Conservation (phyloP, 2,888 invertebrate species). For the Zhengitettix transpicula region DNA sequence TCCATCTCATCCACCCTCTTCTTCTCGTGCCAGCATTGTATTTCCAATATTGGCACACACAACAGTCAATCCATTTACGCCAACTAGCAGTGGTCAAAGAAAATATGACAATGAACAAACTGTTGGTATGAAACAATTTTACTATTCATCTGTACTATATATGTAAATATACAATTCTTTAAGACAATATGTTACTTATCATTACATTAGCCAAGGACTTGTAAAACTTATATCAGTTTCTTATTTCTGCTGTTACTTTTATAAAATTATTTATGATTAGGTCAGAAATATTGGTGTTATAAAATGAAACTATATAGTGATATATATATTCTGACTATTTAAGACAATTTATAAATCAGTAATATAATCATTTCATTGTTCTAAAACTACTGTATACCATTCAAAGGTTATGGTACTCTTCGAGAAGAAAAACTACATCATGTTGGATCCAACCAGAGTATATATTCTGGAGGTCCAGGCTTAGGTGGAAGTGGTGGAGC, state of each 20-base stretch:
- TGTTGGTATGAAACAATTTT: constrained; percentile 3
- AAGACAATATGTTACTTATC: too few species aligned
- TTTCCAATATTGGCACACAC: constrained; percentile 42
- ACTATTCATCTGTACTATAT: neutral
- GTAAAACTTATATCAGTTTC: too few species aligned
- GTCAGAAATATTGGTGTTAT: too few species aligned
- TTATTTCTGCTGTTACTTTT: too few species aligned
- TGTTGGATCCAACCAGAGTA: constrained; percentile 49
- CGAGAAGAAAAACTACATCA: constrained; percentile 43
- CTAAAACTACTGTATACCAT: neutral
- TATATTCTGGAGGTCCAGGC: constrained; percentile 22
- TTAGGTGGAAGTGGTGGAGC: constrained; percentile 21
- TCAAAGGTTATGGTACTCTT: constrained; percentile 53
- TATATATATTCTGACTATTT: too few species aligned
- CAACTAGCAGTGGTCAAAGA: neutral
- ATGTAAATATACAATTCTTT: too few species aligned
- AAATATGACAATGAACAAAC: constrained; percentile 8
- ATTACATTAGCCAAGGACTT: too few species aligned
- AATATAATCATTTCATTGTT: too few species aligned
- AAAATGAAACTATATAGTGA: too few species aligned
- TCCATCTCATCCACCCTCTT: constrained; percentile 38
- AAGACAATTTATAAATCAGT: too few species aligned
- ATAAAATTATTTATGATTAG: too few species aligned
- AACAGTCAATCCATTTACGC: constrained; percentile 19
- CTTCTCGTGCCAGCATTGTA: constrained; percentile 58